phyloP scores from a whole-genome alignment of 2,888 invertebrate species.

The Nephrotoma guestfalica region DNA sequence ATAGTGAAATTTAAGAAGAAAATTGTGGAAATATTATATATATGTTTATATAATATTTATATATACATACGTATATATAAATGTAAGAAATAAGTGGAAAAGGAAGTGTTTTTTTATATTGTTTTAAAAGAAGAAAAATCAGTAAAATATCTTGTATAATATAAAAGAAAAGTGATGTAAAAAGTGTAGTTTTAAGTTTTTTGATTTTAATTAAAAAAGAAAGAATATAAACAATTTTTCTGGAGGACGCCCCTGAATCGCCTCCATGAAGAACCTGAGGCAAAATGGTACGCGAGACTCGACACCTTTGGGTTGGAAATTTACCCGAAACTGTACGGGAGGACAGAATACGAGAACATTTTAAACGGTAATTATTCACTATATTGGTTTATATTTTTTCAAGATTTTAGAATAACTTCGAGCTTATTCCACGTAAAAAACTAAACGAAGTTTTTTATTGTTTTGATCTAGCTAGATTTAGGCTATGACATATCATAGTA shows the following conservation, averaged over 20 bases:
- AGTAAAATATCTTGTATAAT: background rate
- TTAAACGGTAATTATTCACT: conserved; percentile 71
- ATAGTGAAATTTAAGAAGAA: background rate
- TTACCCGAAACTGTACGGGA: conserved; percentile 98
- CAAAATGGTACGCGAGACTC: conserved; percentile 99
- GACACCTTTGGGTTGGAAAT: conserved; percentile 99
- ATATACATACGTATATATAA: background rate
- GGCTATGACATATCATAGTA: no score
- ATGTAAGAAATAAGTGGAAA: background rate
- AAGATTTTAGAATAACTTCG: no score
- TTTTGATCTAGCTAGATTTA: no score
- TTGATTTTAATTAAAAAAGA: background rate
- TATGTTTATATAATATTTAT: background rate
- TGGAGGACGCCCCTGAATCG: conserved; percentile 18
- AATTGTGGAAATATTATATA: background rate
- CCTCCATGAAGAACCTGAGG: conserved; percentile 75
- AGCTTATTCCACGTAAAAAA: no score
- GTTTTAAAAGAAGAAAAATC: background rate
- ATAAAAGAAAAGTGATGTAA: background rate
- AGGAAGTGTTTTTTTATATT: background rate
- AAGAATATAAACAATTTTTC: conserved; percentile 1
- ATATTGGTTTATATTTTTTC: background rate
- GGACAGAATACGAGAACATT: conserved; percentile 93
- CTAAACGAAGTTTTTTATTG: no score
- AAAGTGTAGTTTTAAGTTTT: background rate